Evolutionary conservation across 2,797 vertebrate genomes (phyloP), one percentile per base, ranked within the genome.

Genomic region (Merluccius polli): DNA sequence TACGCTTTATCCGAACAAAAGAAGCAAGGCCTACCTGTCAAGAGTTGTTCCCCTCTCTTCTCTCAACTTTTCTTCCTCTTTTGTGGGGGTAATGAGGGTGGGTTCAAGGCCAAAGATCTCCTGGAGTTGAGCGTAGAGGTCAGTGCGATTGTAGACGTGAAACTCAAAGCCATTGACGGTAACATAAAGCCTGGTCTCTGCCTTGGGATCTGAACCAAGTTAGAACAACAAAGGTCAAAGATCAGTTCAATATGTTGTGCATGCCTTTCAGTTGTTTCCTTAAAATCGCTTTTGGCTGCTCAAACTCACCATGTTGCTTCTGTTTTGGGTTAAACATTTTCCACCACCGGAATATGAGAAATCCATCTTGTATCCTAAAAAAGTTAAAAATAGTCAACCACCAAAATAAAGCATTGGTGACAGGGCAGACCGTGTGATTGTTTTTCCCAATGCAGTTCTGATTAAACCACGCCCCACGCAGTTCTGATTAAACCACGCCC

Each of bases 281-380:
- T 10, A 63, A 10, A 63, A 4, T 13, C n/a, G 11, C 7, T 2
- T 18, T 0, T 29, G 67, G 29, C 67, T 31, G 67, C 67, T 16
- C 18, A 16, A 11, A 88, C 95, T 92, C 87, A 98, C 98, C 98
- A 1, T 99, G 97, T 82, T 97, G 96, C 76, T 99, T 99, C 88
- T 99, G 98, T 88, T 98, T 99, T 52, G 98, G 98, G 88, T 98
- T 98, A 85, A 98, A 99, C 95, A 98, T 96, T 92, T 99, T 99
- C 98, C 98, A 99, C 98, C 98, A 99, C 4, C 97, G 96, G 92
- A 99, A 99, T 93, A 99, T 99, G 88, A 99, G 92, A 86, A 99
- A 98, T 81, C 97, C 98, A 87, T 99, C 98, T 84, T 99, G 98
- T 92, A 99, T 97, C 94, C 98, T 99, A 82, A 74, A 75, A 67